Conservation (phyloP, 2,113 vertebrate genomes). For the Hystrix brachyura region DNA sequence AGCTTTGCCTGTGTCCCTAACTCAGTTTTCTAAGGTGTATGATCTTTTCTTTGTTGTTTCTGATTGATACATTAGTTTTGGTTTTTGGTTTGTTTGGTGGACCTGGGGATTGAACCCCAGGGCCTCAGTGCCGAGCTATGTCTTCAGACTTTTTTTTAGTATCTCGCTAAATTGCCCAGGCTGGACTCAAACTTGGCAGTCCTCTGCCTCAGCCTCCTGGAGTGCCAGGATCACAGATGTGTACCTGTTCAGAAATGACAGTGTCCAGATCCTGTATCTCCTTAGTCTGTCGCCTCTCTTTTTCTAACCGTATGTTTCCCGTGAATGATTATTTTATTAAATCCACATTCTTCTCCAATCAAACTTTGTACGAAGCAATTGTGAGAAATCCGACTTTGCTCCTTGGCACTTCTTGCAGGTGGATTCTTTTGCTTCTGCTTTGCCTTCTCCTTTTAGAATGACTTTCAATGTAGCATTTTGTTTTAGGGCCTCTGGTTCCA, state of each 20-base stretch:
- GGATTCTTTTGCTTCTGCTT: not conserved
- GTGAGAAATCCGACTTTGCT: not conserved
- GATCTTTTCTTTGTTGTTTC: not conserved
- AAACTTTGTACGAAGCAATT: not conserved
- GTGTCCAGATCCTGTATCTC: not conserved
- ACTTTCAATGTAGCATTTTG: not conserved
- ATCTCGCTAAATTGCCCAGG: not conserved
- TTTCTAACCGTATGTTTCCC: not conserved
- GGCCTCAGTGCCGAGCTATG: not conserved
- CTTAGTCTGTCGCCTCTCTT: not conserved
- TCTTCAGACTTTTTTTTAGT: not conserved
- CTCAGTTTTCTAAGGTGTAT: not conserved
- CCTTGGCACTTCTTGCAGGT: not conserved
- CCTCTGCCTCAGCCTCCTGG: not conserved
- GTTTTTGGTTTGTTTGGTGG: not conserved
- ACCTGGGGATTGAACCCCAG: not conserved
- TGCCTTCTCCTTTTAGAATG: not conserved
- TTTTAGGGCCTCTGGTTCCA: not conserved
- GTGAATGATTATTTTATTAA: not conserved
- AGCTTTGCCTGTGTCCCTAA: not conserved
- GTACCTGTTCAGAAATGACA: not conserved
- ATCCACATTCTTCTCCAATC: not conserved
- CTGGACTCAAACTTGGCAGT: not conserved
- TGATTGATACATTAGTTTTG: not conserved
- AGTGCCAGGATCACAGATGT: not conserved